Evolutionary conservation across 1,140 invertebrate species (phyloP).

Genomic region (Musca vetustissima): DNA sequence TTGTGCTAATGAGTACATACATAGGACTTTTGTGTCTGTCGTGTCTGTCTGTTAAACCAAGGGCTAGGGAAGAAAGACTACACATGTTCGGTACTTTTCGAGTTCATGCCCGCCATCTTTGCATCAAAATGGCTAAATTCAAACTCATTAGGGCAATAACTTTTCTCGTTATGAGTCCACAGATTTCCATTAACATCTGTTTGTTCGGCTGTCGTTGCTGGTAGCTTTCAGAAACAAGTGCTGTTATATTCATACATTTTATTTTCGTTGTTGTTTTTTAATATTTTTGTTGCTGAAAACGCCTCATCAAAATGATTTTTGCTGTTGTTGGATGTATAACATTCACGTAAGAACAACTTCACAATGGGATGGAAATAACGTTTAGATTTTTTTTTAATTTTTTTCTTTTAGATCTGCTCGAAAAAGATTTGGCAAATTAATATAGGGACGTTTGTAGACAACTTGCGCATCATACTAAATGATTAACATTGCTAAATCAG

Average conservation of each 20-base stretch:
- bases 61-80: background rate
- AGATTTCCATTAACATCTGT: background rate
- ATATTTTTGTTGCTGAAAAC: conserved; percentile 1
- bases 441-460: too few species aligned
- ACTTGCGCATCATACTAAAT: too few species aligned
- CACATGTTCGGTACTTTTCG: background rate
- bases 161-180: conserved; percentile 27
- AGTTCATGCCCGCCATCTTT: too few species aligned
- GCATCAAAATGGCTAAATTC: conserved; percentile 6
- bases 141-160: conserved; percentile 28
- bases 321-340: too few species aligned
- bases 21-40: background rate
- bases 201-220: conserved; percentile 10
- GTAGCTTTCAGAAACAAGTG: background rate
- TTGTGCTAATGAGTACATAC: conserved; percentile 10
- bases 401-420: too few species aligned
- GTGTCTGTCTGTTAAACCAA: too few species aligned
- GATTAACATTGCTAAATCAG: too few species aligned
- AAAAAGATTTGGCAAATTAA: too few species aligned
- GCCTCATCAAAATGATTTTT: background rate
- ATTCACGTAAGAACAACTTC: too few species aligned
- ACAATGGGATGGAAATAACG: too few species aligned
- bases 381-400: too few species aligned
- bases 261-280: background rate
- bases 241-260: conserved; percentile 9